Conservation (phyloP, 2,888 invertebrate genomes). For the Ypsolopha sequella region DNA sequence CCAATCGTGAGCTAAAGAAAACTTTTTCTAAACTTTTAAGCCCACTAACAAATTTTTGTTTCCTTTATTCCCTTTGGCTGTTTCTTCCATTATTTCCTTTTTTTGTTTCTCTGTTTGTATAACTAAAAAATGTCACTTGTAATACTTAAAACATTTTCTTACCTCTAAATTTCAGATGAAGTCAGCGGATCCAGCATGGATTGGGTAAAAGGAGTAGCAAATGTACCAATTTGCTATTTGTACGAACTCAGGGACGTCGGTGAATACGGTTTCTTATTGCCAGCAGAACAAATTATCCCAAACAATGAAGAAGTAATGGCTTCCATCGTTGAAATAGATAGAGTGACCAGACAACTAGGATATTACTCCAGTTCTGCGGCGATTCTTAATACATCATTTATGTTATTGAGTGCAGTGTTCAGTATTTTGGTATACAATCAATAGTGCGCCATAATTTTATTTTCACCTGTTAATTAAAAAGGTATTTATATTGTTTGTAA, state of each 20-base stretch:
- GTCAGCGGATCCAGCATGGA: slow-evolving; percentile 60
- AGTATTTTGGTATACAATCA: background rate
- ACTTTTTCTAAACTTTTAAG: no score
- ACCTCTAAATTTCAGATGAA: slow-evolving; percentile 29
- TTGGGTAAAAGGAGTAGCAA: slow-evolving; percentile 66
- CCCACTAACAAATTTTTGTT: no score
- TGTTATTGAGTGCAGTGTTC: background rate
- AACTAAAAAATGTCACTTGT: no score
- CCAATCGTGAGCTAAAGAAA: no score
- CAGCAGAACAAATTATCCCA: slow-evolving; percentile 55
- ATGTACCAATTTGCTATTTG: slow-evolving; percentile 64
- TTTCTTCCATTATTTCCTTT: no score
- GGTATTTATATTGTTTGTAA: no score
- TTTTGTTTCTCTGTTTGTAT: no score
- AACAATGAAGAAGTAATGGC: slow-evolving; percentile 54
- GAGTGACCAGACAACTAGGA: slow-evolving; percentile 23
- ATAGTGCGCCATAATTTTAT: background rate
- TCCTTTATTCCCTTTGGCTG: no score
- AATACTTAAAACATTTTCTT: background rate
- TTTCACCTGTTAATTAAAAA: no score
- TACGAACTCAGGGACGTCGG: slow-evolving; percentile 71
- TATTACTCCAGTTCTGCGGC: slow-evolving; percentile 15
- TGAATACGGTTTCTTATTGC: slow-evolving; percentile 64
- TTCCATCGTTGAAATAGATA: slow-evolving; percentile 39
- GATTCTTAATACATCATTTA: background rate